phyloP scores from a whole-genome alignment of 2,797 vertebrate species.

The Acanthurus lineatus region DNA sequence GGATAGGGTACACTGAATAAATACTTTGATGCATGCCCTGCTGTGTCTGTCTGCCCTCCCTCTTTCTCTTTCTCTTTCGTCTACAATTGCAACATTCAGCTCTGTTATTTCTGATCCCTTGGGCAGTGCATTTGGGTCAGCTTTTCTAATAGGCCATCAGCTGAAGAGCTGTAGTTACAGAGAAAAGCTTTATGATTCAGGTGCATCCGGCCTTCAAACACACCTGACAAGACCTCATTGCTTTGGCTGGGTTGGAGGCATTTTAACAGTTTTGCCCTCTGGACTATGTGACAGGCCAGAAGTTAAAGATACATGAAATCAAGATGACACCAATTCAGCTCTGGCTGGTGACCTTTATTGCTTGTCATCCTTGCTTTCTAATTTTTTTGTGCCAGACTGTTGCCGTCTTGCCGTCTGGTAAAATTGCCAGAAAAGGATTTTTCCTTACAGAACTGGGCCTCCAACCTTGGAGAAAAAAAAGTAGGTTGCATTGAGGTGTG shows the following conservation, averaged over 20 bases:
- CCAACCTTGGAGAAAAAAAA: background rate
- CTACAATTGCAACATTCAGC: conserved; percentile 54
- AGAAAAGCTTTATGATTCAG: conserved; percentile 68
- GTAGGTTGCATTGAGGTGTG: background rate
- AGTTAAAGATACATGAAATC: conserved; percentile 8
- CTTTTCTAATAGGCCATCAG: conserved; percentile 56
- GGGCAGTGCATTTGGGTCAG: conserved; percentile 48
- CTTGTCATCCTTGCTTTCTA: background rate
- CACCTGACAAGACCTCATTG: conserved; percentile 46
- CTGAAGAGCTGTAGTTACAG: conserved; percentile 54
- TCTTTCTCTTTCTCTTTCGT: conserved; percentile 35
- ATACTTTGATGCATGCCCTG: conserved; percentile 52
- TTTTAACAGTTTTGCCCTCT: conserved; percentile 32
- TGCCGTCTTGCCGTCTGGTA: background rate
- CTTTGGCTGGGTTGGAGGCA: conserved; percentile 28
- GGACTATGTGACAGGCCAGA: conserved; percentile 15
- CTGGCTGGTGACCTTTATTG: conserved; percentile 24
- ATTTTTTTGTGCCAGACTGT: conserved; percentile 12
- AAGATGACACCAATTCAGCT: conserved; percentile 13
- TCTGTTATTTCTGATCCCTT: conserved; percentile 64
- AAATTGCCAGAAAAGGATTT: background rate
- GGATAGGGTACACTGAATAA: conserved; percentile 35
- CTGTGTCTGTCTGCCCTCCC: conserved; percentile 37
- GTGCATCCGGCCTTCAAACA: conserved; percentile 63
- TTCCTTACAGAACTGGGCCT: background rate